Percentiles rank a stretch among this genome's conserved stretches.
phyloP scores from a whole-genome alignment of 2,888 invertebrate species.

The Orgyia antiqua region DNA sequence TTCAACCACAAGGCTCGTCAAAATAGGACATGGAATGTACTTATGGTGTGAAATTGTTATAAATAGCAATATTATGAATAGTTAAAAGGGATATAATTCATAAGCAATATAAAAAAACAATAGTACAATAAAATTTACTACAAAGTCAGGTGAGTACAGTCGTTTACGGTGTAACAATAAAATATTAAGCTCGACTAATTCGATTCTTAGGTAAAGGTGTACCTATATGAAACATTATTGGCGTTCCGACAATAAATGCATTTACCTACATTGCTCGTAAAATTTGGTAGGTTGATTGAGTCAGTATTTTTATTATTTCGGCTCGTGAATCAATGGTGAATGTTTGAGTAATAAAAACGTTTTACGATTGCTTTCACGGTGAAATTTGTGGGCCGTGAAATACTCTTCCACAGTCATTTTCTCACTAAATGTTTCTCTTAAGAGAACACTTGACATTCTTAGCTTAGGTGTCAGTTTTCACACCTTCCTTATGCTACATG shows the following conservation, averaged over 20 bases:
- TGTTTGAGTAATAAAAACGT: constrained; percentile 73
- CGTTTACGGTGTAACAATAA: no score
- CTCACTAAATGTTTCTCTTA: constrained; percentile 51
- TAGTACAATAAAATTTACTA: no score
- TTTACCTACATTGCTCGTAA: constrained; percentile 69
- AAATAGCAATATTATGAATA: no score
- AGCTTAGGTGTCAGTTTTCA: constrained; percentile 40
- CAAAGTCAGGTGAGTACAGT: no score
- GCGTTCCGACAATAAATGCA: constrained; percentile 61
- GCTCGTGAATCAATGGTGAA: constrained; percentile 74
- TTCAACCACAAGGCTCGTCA: no score
- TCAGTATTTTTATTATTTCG: constrained; percentile 76
- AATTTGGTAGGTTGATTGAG: constrained; percentile 73
- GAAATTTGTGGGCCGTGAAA: constrained; percentile 74
- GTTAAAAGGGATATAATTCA: no score
- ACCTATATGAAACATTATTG: constrained; percentile 57
- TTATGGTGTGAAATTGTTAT: no score
- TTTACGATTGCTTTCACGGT: constrained; percentile 76
- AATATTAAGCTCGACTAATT: constrained; percentile 27
- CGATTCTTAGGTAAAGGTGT: constrained; percentile 47
- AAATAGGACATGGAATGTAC: no score
- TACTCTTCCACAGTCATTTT: constrained; percentile 60
- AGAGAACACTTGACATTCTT: constrained; percentile 50
- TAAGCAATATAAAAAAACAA: no score
- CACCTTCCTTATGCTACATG: no score